Base-by-base conservation (phyloP, 2,888 invertebrate genomes). In the Tribolium freemani region DNA sequence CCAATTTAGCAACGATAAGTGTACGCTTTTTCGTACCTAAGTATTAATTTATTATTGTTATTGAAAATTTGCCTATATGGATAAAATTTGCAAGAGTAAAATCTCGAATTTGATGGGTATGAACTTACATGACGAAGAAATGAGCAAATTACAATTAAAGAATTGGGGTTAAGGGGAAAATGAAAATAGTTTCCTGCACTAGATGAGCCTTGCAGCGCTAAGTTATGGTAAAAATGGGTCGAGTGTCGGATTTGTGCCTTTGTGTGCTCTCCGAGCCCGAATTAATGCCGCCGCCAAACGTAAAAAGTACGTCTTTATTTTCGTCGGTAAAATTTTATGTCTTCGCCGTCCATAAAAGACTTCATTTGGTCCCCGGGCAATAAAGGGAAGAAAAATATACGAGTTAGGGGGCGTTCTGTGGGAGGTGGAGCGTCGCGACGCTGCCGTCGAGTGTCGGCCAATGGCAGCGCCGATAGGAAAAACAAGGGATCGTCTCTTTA, bases 401-500 rank as follows among this genome's bases (percentile, higher is more conserved):
- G n/a, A n/a, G 51, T 38, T 11, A 4, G 72, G 69, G 72, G 71
- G 74, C 66, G 73, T 66, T 20, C 46, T 51, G 31, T 10, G 66
- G 61, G 73, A 78, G 79, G 75, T 78, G 81, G 81, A 78, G 82
- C 81, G 79, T 79, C 78, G 76, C 76, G 75, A 76, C 71, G 75
- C 76, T 60, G 4, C 31, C 10, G 51, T 38, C 63, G 57, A 5
- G 3, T 57, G 64, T 71, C 75, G 72, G 72, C 83, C 83, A 83
- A 83, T 83, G 78, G 78, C 69, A 58, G 73, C 50, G 57, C 45
- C 85, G 85, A 86, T 86, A 81, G 84, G 87, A 88, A 88, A 88
- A 88, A 87, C 88, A 88, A 87, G 89, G 88, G 89, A 88, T 87
- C 88, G 88, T 88, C 87, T 85, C 86, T 86, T 84, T 84, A 84